phyloP scores from a whole-genome alignment of 2,113 vertebrate species.

The Hippocampus guttulatus region DNA sequence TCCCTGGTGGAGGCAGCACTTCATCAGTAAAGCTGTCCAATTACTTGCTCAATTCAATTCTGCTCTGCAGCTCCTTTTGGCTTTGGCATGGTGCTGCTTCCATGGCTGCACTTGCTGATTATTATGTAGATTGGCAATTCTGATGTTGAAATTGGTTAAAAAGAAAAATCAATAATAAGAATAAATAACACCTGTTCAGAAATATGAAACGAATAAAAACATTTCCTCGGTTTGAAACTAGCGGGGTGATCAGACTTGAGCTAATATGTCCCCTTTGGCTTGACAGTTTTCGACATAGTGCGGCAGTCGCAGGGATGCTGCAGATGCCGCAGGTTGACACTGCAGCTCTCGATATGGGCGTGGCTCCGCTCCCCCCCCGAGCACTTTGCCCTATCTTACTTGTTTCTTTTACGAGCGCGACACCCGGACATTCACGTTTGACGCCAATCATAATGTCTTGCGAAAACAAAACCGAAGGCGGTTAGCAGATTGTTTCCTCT shows the following conservation, averaged over 20 bases:
- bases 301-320: not conserved
- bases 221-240: not conserved
- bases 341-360: slow-evolving; percentile 43
- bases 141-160: not conserved
- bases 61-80: too few relatives aligned
- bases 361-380: slow-evolving; percentile 19
- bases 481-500: not conserved
- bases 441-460: not conserved
- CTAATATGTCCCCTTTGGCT: not conserved
- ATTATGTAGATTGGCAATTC: not conserved
- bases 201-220: not conserved
- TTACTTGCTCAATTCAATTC: too few relatives aligned
- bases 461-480: not conserved
- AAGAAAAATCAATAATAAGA: not conserved
- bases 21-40: too few relatives aligned
- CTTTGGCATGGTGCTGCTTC: too few relatives aligned
- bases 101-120: not conserved
- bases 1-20: too few relatives aligned
- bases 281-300: not conserved
- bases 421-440: not conserved
- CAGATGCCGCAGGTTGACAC: slow-evolving; percentile 27
- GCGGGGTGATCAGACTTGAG: not conserved
- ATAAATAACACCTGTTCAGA: not conserved
- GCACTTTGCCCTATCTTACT: not conserved
- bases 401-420: not conserved